Conservation (phyloP, 2,797 vertebrate species). For the Macropodus opercularis region DNA sequence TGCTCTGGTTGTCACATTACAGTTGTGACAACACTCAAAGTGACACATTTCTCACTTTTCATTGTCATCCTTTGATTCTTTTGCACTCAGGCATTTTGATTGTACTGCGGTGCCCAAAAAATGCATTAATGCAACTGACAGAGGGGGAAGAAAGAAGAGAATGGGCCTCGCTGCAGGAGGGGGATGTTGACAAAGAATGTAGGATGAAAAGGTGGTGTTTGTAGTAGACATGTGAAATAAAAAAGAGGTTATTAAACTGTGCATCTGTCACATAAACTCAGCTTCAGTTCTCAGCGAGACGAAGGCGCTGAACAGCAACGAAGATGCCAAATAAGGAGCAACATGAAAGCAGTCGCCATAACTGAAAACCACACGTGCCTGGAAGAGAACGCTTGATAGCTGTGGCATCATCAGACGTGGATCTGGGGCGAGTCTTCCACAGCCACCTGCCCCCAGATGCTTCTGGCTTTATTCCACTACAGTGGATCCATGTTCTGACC, state of each 20-base stretch:
- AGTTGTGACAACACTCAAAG: constrained; percentile 27
- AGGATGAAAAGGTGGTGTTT: constrained; percentile 50
- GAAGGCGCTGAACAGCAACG: constrained; percentile 1
- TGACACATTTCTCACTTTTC: too few relatives aligned
- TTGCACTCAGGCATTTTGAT: constrained; percentile 9
- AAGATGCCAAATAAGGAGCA: constrained; percentile 5
- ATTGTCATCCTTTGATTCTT: constrained; percentile 24
- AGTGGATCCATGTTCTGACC: neutral
- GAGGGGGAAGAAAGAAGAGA: constrained; percentile 17
- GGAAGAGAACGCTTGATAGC: constrained; percentile 1
- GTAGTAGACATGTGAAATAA: constrained; percentile 33
- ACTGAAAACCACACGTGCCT: neutral
- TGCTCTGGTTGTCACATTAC: constrained; percentile 43
- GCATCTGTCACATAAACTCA: constrained; percentile 42
- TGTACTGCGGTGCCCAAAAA: too few relatives aligned
- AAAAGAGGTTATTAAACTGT: constrained; percentile 30
- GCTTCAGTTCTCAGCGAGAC: constrained; percentile 21
- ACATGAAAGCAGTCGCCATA: neutral
- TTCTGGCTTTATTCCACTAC: neutral
- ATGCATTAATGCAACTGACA: too few relatives aligned
- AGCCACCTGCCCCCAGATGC: constrained; percentile 3
- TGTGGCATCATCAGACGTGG: constrained; percentile 7
- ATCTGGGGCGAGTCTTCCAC: constrained; percentile 10
- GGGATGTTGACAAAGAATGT: constrained; percentile 49
- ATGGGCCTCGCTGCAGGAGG: constrained; percentile 26